Percentiles rank a stretch among this genome's conserved stretches.
phyloP scores from a whole-genome alignment of 2,888 invertebrate genomes.

The Nymphalis urticae region DNA sequence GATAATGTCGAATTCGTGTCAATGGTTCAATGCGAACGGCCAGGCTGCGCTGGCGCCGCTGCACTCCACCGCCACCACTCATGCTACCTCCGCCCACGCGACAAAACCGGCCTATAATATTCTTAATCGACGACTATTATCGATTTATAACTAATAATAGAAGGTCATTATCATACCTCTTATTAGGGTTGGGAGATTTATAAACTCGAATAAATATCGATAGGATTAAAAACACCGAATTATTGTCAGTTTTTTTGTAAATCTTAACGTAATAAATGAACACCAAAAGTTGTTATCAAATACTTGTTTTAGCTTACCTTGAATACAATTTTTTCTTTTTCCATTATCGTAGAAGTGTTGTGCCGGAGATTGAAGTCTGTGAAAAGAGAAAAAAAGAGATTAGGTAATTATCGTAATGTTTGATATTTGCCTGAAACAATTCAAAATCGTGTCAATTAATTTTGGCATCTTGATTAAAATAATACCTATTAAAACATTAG shows the following conservation, averaged over 20 bases:
- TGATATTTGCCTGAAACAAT: too few species aligned
- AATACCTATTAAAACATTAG: too few species aligned
- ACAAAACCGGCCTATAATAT: slow-evolving; percentile 26
- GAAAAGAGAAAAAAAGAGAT: slow-evolving; percentile 30
- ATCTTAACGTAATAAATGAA: too few species aligned
- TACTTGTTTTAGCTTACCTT: slow-evolving; percentile 57
- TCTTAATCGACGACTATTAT: slow-evolving; percentile 24
- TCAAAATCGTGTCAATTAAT: too few species aligned
- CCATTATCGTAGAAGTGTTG: slow-evolving; percentile 51
- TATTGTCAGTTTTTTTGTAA: neutral
- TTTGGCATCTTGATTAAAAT: too few species aligned
- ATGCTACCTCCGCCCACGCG: slow-evolving; percentile 21
- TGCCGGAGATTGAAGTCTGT: slow-evolving; percentile 28
- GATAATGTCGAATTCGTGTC: slow-evolving; percentile 52
- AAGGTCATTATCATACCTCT: slow-evolving; percentile 4
- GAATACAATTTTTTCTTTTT: slow-evolving; percentile 73
- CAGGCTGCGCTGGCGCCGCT: slow-evolving; percentile 30
- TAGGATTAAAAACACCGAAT: neutral
- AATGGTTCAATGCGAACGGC: slow-evolving; percentile 54
- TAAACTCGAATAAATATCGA: neutral
- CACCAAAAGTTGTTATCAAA: neutral
- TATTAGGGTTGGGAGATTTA: neutral
- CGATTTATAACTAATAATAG: slow-evolving; percentile 10
- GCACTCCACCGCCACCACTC: slow-evolving; percentile 14
- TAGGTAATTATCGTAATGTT: too few species aligned